A percentile compares a stretch with the other conserved stretches of the same genome.
These are phyloP conservation scores for Didymodactylos carnosus DNA, from an alignment of 2,888 invertebrate genomes.

Conservation along the genomic window DNA sequence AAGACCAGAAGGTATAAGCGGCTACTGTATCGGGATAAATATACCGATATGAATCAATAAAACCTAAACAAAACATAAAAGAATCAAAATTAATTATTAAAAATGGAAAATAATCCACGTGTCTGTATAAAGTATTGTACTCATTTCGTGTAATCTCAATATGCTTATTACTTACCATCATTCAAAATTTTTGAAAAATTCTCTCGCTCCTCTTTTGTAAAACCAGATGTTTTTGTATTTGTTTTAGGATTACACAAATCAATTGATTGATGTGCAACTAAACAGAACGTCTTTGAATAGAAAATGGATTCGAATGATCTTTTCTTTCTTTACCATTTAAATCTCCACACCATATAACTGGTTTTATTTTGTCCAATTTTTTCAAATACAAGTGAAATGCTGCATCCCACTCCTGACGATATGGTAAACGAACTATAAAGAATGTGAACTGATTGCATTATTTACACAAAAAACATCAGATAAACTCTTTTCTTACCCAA, in stretches of 20 bases:
- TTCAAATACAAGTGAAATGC: constrained; percentile 57
- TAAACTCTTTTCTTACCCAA: too few relatives aligned
- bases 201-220: constrained; percentile 76
- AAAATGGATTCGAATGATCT: too few relatives aligned
- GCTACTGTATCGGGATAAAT: constrained; percentile 61
- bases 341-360: constrained; percentile 83
- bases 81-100: constrained; percentile 56
- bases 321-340: too few relatives aligned
- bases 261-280: constrained; percentile 79
- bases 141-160: too few relatives aligned
- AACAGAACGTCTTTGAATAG: too few relatives aligned
- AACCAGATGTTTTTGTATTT: constrained; percentile 71
- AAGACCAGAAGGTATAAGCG: constrained; percentile 86
- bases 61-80: neutral
- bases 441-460: too few relatives aligned
- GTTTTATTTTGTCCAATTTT: constrained; percentile 62
- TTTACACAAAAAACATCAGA: too few relatives aligned
- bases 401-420: constrained; percentile 67
- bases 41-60: constrained; percentile 38
- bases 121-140: too few relatives aligned
- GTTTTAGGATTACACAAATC: constrained; percentile 80
- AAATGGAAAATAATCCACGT: constrained; percentile 65
- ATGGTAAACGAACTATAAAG: constrained; percentile 62
- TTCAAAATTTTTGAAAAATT: constrained; percentile 64
- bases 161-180: constrained; percentile 52